Base-by-base conservation (phyloP, 2,113 vertebrate species). In the Nothobranchius furzeri region DNA sequence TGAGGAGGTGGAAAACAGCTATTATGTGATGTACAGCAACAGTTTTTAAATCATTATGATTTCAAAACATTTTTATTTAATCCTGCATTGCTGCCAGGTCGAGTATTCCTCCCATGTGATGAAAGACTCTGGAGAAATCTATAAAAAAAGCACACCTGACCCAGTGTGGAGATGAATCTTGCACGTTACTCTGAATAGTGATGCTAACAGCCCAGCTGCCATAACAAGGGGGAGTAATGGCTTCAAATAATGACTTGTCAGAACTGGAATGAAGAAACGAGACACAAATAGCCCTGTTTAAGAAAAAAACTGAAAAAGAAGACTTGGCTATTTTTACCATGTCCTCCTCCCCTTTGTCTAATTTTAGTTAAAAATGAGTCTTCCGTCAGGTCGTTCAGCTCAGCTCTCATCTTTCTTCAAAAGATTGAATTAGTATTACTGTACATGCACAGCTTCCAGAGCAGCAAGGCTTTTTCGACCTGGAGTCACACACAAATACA, bases 161-260 rank as follows among this genome's bases (percentile, higher is more conserved):
- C 11, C 62, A 69, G 68, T 59, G 53, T 51, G 25, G 65, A 76
- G 68, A 81, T 66, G 45, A 78, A 81, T 83, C 75, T 70, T 72
- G 50, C 52, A 72, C 62, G 56, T 66, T 62, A 43, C 56, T 75
- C 59, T 85, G 74, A 79, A 64, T 68, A 78, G 80, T 1, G 48
- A 81, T 24, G 36, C 49, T 70, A 59, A 53, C 4, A 76, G 77
- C 78, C 59, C 54, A 65, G 71, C 82, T 83, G 84, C 68, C 82
- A 84, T 73, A 85, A 85, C 70, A 83, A 73, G 59, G 63, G 79
- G 56, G 70, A 84, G 75, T 51, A 70, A 85, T 75, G 63, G 52
- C 81, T 81, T 79, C 51, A 57, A 84, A 79, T 85, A 89, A 88
- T 88, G 78, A 82, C 78, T 70, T 85, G 78, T 85, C 75, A 76